Base-by-base conservation (phyloP, 2,888 invertebrate species). In the Apodemia mormo region DNA sequence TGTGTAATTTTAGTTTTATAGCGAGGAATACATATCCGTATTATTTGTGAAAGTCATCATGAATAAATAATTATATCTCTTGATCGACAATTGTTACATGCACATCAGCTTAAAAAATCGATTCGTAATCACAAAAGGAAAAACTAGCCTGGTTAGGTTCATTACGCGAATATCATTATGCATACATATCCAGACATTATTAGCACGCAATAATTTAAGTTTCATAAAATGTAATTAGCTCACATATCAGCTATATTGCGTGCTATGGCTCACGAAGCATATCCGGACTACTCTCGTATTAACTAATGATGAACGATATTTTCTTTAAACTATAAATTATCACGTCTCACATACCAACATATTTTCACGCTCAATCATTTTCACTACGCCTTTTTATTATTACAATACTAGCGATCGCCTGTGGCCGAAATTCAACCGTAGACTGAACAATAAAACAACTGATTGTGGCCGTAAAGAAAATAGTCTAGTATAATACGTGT, bases 251-350 rank as follows among this genome's bases (percentile, higher is more conserved):
- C 67, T 12, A 22, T 14, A 49, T 69, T 43, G 69, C 69, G 69
- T 69, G 69, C n/a, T 12, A 12, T 30, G 2, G 30, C 40, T n/a
- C 7, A 8, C 43, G 40, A 65, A 65, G 68, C 68, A 65, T 69
- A 65, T 65, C 58, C 68, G 61, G 56, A 33, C 61, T 69, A 43
- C 65, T 75, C 75, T 75, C 72, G 71, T 72, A 72, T 72, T 70
- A 67, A 70, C 22, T 54, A 64, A 37, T 73, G 73, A 58, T 72
- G 69, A 68, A 67, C 56, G 66, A 68, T 68, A 70, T 66, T 73
- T 70, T 71, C 70, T 72, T 74, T 66, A 67, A 61, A 69, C 69
- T 65, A 69, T 52, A 56, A 69, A 65, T 54, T 69, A 65, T 68
- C 68, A 69, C 65, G 61, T 64, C 61, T 33, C 61, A 29, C 33